phyloP scores from a whole-genome alignment of 1,140 invertebrate genomes.

The Leptopilina clavipes region DNA sequence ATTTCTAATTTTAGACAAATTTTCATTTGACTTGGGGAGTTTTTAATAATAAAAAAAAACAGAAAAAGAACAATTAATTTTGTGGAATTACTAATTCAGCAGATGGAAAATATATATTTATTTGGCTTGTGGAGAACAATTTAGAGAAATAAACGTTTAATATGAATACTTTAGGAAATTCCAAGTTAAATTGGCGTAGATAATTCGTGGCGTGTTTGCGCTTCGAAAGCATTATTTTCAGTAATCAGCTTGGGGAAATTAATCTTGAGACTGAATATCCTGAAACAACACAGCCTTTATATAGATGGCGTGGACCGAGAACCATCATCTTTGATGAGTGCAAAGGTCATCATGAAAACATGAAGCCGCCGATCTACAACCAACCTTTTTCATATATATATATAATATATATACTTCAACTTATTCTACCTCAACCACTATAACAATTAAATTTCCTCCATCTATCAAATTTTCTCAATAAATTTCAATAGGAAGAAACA shows the following conservation, averaged over 20 bases:
- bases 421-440: background rate
- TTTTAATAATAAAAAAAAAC: no score
- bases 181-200: background rate
- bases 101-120: no score
- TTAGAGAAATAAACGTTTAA: no score
- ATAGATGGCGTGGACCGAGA: conserved; percentile 18
- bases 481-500: no score
- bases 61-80: no score
- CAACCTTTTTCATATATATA: background rate
- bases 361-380: background rate
- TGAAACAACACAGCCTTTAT: conserved; percentile 22
- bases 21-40: no score
- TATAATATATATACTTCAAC: conserved; percentile 39
- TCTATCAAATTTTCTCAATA: no score
- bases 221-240: conserved; percentile 18
- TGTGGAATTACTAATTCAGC: no score
- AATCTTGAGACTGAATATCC: conserved; percentile 26
- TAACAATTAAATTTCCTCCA: background rate
- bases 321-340: conserved; percentile 40
- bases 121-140: background rate
- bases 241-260: conserved; percentile 30
- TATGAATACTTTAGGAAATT: background rate
- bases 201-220: background rate
- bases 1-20: no score
- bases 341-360: conserved; percentile 48